Evolutionary conservation across 2,113 vertebrate species (phyloP).

Genomic region (Alethe castanea): DNA sequence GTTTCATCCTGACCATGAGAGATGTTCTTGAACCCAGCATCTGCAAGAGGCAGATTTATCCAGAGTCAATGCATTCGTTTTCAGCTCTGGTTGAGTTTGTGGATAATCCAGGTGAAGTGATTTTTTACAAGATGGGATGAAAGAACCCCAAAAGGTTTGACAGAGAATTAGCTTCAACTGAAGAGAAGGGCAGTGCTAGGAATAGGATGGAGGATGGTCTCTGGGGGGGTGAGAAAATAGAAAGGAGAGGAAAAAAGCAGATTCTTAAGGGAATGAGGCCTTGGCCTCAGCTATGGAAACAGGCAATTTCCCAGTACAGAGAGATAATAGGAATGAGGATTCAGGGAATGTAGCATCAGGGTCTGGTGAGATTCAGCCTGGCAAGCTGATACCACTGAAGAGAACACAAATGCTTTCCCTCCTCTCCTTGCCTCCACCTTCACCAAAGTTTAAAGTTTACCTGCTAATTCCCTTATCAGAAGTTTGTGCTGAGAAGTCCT

Average conservation of each 20-base stretch:
- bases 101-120: neutral
- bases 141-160: neutral
- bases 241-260: neutral
- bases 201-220: neutral
- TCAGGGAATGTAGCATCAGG: neutral
- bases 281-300: neutral
- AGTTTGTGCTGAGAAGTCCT: slow-evolving; percentile 45
- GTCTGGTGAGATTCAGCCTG: neutral
- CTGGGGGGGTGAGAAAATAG: neutral
- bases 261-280: neutral
- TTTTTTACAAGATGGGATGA: neutral
- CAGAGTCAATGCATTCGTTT: neutral
- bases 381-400: neutral
- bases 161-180: neutral
- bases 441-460: slow-evolving; percentile 37
- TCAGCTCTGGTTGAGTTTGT: neutral
- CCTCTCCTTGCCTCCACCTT: neutral
- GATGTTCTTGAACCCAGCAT: neutral
- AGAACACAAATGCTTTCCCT: neutral
- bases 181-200: neutral
- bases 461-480: slow-evolving; percentile 58
- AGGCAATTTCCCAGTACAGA: neutral
- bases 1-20: neutral
- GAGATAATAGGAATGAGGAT: neutral
- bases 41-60: neutral